Evolutionary conservation across 2,113 vertebrate genomes (phyloP).

Genomic region (Corvus moneduloides): DNA sequence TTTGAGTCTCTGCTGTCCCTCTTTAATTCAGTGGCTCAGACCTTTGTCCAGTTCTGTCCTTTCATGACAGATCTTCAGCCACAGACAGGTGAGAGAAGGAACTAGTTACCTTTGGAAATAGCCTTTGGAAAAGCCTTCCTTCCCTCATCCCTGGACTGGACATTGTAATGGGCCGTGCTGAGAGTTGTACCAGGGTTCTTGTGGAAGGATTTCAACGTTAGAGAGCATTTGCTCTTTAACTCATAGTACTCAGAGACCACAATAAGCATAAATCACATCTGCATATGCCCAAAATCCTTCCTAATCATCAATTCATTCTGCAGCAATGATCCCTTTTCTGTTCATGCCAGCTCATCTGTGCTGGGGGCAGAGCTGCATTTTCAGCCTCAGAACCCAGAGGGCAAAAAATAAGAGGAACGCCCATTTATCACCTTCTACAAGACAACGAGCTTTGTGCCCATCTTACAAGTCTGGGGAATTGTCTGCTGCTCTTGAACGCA

Average conservation of each 20-base stretch:
- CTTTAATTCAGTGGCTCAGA: neutral
- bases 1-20: neutral
- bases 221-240: neutral
- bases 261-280: neutral
- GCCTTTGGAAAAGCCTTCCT: neutral
- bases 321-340: neutral
- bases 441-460: neutral
- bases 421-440: neutral
- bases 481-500: neutral
- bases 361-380: neutral
- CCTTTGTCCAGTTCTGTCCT: neutral
- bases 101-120: neutral
- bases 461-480: neutral
- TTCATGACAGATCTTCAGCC: neutral
- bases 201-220: neutral
- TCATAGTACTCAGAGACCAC: neutral
- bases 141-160: neutral
- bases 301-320: neutral
- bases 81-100: neutral
- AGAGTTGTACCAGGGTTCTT: neutral
- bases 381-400: neutral
- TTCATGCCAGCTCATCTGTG: neutral
- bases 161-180: neutral
- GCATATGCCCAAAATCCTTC: neutral
- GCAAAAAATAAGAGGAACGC: neutral